Conservation (phyloP, 2,113 vertebrate species). For the Podarcis cretensis region DNA sequence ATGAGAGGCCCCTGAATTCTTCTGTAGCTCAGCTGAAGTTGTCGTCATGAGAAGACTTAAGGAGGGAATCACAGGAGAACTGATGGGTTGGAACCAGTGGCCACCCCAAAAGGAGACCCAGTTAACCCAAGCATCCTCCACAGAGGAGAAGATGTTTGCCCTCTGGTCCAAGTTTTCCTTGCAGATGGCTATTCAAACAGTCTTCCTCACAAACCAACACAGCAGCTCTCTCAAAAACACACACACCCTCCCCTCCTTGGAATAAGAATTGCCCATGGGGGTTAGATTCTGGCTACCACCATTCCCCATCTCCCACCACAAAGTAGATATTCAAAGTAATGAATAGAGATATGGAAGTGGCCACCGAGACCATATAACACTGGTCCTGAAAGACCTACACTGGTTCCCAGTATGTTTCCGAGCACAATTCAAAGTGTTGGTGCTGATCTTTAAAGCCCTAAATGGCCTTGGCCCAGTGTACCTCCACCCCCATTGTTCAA, state of each 20-base stretch:
- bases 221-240: not conserved
- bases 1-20: not conserved
- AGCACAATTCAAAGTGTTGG: too few relatives aligned
- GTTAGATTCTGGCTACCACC: not conserved
- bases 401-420: too few relatives aligned
- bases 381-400: too few relatives aligned
- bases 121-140: not conserved
- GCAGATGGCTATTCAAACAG: not conserved
- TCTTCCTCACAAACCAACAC: not conserved
- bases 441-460: too few relatives aligned
- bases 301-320: not conserved
- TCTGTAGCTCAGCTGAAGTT: not conserved
- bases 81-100: too few relatives aligned
- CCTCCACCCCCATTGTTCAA: too few relatives aligned
- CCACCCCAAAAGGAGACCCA: not conserved
- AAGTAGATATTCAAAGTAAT: not conserved
- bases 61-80: not conserved
- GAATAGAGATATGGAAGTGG: too few relatives aligned
- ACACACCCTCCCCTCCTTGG: too few relatives aligned
- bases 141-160: not conserved
- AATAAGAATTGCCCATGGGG: not conserved
- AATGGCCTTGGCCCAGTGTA: too few relatives aligned
- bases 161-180: not conserved
- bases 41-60: not conserved
- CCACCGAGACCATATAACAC: too few relatives aligned